Evolutionary conservation across 2,797 vertebrate genomes (phyloP), one percentile per base, ranked within the genome.

Genomic region (Bovichtus variegatus): DNA sequence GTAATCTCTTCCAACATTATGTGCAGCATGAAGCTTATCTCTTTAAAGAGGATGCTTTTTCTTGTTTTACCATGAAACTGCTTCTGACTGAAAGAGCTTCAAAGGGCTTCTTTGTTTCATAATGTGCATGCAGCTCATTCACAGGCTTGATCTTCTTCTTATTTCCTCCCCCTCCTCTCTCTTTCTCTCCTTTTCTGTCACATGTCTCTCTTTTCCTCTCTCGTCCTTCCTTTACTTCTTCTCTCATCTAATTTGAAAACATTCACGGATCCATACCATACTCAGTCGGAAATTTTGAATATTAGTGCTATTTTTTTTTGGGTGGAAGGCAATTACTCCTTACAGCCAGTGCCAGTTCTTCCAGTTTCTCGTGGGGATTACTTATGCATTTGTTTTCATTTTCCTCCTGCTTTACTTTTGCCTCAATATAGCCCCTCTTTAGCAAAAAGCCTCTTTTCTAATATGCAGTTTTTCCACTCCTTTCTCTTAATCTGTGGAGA

Each of bases 81-180:
- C 90, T 95, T 94, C 90, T 95, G 94, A 95, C 92, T 95, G 92
- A 94, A 92, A 92, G 90, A 91, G 93, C 95, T 95, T 95, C 94
- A 95, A 95, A 96, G 94, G 92, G 89, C 89, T 90, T 87, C 94
- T 94, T 96, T 96, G 94, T 95, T 95, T 95, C 82, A 91, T 93
- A 94, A 95, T 95, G 92, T 94, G 93, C 91, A 95, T 94, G 93
- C 93, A 94, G 94, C 93, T 94, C 94, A 95, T 96, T 95, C 93
- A 94, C 91, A 87, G 85, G 91, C 89, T 90, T 92, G 92, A 94
- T 94, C 92, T 91, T 91, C 91, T 84, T 80, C 83, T 92, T 93
- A 82, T 93, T 91, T 86, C 84, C 89, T 88, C 84, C 88, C 86
- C 71, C n/a, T 40, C 34, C 81, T 71, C 85, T 82, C 84, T 80